Percentiles rank a stretch among this genome's conserved stretches.
These are phyloP conservation scores for Metopia argyrocephala DNA, from an alignment of 2,888 invertebrate species.

Conservation along the genomic window DNA sequence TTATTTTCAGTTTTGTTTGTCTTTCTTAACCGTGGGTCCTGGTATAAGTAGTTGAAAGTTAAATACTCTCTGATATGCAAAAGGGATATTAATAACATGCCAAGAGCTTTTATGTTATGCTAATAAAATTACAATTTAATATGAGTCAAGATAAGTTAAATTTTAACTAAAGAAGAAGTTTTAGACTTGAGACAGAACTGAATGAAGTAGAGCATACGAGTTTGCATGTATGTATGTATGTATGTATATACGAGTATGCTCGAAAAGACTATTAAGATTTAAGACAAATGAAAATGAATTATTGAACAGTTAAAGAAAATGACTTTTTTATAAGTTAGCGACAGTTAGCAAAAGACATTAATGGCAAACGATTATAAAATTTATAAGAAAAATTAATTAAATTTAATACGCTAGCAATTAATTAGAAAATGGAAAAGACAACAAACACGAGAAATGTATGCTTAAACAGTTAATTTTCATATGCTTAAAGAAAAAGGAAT, in stretches of 20 bases:
- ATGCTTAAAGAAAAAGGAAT: no score
- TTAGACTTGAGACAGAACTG: not conserved
- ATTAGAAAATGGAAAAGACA: slow-evolving; percentile 1
- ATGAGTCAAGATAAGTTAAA: slow-evolving; percentile 63
- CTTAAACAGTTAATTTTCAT: not conserved
- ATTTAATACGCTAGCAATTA: slow-evolving; percentile 38
- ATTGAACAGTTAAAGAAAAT: slow-evolving; percentile 20
- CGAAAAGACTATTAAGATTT: slow-evolving; percentile 22
- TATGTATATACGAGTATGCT: no score
- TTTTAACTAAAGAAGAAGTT: not conserved
- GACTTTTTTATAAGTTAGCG: not conserved
- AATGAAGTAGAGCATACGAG: no score
- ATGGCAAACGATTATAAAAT: not conserved
- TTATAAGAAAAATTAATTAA: slow-evolving; percentile 19
- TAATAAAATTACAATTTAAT: slow-evolving; percentile 65
- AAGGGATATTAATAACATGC: slow-evolving; percentile 64
- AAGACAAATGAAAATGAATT: slow-evolving; percentile 58
- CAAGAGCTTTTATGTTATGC: slow-evolving; percentile 64
- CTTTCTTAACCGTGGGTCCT: not conserved
- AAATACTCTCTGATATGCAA: slow-evolving; percentile 61
- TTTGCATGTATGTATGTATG: no score
- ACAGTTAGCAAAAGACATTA: not conserved
- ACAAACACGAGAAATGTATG: not conserved
- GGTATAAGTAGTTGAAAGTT: slow-evolving; percentile 54
- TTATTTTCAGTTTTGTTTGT: slow-evolving; percentile 20